phyloP scores from a whole-genome alignment of 2,113 vertebrate species.

The Myrmecophaga tridactyla region DNA sequence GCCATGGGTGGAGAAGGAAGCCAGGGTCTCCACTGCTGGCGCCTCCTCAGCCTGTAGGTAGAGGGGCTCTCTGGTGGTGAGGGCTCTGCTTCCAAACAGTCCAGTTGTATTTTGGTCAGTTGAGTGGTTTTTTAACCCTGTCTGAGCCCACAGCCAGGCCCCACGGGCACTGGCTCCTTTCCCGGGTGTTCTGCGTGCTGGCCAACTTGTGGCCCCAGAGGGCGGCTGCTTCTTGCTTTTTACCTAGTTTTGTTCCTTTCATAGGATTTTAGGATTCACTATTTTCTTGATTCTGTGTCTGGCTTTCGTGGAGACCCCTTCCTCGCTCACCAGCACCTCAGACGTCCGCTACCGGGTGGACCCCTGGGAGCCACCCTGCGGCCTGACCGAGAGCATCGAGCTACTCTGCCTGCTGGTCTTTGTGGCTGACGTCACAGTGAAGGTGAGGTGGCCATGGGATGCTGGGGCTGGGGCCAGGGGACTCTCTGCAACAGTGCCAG shows the following conservation, averaged over 20 bases:
- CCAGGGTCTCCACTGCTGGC: rapidly evolving
- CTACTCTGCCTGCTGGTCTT: constrained; percentile 90
- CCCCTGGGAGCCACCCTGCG: constrained; percentile 90
- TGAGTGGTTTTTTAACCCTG: background rate
- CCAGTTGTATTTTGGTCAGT: rapidly evolving
- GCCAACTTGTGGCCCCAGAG: rapidly evolving
- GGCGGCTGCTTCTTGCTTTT: rapidly evolving
- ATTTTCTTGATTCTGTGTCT: constrained; percentile 90
- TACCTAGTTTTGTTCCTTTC: background rate
- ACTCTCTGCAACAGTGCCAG: rapidly evolving
- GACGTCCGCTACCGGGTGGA: constrained; percentile 86
- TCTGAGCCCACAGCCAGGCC: rapidly evolving
- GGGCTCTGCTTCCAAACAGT: background rate
- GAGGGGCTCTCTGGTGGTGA: background rate
- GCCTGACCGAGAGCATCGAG: constrained; percentile 90
- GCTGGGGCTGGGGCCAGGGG: rapidly evolving
- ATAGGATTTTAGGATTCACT: constrained; percentile 85
- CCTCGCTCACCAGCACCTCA: constrained; percentile 88
- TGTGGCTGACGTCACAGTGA: constrained; percentile 84
- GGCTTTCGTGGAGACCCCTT: constrained; percentile 93
- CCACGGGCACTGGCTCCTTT: rapidly evolving
- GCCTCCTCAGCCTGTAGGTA: rapidly evolving
- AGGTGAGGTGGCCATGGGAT: constrained; percentile 82
- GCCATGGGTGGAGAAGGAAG: background rate
- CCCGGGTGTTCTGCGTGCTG: rapidly evolving